Evolutionary conservation across 2,888 invertebrate genomes (phyloP), one percentile per base, ranked within the genome.

Genomic region (Lydus trimaculatus): DNA sequence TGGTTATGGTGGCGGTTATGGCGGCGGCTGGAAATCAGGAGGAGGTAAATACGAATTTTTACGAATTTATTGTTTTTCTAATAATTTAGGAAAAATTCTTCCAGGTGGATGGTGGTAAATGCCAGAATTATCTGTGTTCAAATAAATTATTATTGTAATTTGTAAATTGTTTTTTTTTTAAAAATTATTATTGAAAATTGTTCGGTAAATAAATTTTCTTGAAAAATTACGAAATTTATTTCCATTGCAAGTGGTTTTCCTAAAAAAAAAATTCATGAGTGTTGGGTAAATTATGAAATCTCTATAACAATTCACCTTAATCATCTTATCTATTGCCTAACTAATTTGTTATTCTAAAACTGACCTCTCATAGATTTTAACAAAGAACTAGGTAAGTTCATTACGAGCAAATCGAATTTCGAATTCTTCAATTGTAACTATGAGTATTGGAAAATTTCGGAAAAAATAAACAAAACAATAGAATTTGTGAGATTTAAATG

Each of bases 21-120:
- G 43, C n/a, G 43, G 43, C 28, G 73, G 71, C 58, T 73, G 67
- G 69, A 69, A 63, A 56, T 73, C 73, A 9, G 72, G 73, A 58
- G 65, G 72, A 58, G 65, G 72, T 61, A 60, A 59, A 20, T 48
- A 31, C 2, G 33, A 64, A 56, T 33, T 56, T 52, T n/a, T 9
- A n/a, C 11, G 11, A 52, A n/a, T 58, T 17, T 63, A 33, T 0
- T 6, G 13, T 0, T n/a, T 36, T n/a, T n/a, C n/a, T 25, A 2
- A 23, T 31, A 36, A 17, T 63, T 52, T 56, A 9, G 2, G 17
- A 60, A 48, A 31, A 17, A 39, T 52, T 17, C 48, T 67, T 67
- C 56, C 43, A 48, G 65, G 66, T 23, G 66, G 66, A 33, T 58
- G 69, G 67, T 25, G 56, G 65, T 65, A 65, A 63, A 58, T 23